Base-by-base conservation (phyloP, 2,113 vertebrate genomes). In the Gymnocephalus cernua region DNA sequence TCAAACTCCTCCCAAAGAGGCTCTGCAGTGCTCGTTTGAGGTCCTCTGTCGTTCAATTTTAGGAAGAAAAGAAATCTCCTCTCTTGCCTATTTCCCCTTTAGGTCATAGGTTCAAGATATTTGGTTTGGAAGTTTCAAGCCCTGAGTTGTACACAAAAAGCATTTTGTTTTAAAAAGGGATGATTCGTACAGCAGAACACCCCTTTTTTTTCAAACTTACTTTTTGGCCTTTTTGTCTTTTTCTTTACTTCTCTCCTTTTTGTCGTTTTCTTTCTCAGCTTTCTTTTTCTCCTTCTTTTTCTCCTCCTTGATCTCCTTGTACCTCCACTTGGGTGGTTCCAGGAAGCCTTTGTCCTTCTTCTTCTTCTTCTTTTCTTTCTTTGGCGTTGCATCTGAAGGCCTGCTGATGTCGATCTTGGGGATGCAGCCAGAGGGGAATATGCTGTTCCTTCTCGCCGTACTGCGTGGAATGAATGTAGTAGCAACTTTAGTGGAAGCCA, bases 321-420 rank as follows among this genome's bases (percentile, higher is more conserved):
- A 97, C 68, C 50, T 94, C 97, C 97, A 97, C 51, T 87, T 84
- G 0, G 97, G 97, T 0, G 91, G 95, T 68, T 95, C 89, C 85
- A 98, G 91, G 1, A 87, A 88, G 18, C 92, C 85, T 56, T 84
- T 90, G 1, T 86, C 85, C 67, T 59, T 88, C 71, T 74, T 93
- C 82, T 90, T 93, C 27, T 84, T 88, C 76, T 59, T 48, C 38
- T 90, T 92, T 13, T 83, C 86, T 62, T 88, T 65, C 67, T 85
- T 48, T 11, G 77, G 58, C 0, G 90, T 35, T 0, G 84, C 59
- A 0, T 91, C 80, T 0, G 89, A 23, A 0, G 91, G 85, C 84
- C 91, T 96, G 90, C 61, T 94, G 21, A 98, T 86, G 21, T 79
- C 91, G 88, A 98, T 96, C 86, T 94, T 89, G 0, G 97, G 97